Evolutionary conservation across 1,140 invertebrate genomes (phyloP), one percentile per base, ranked within the genome.

Genomic region (Drosophila nigrodunni): DNA sequence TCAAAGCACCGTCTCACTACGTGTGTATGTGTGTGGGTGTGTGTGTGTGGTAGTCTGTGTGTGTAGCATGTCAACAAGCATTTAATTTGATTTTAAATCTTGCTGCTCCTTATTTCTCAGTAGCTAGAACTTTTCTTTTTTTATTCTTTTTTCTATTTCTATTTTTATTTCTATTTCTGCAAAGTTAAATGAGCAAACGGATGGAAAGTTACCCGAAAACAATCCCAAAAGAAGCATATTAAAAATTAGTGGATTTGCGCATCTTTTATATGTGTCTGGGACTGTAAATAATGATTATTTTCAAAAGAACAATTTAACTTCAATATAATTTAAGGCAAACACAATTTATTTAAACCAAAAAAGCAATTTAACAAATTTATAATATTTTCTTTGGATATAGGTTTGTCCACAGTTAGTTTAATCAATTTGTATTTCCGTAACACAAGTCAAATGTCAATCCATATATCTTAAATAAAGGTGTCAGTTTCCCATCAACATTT

Each of bases 41-140:
- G 18, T 41, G 47, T 58, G 7, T 3, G 18, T 44, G 47, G 25
- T 11, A 39, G 30, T 60, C 34, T 61, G 21, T 46, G n/a, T 25
- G 57, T 80, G 77, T 70, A 68, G 77, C 69, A 83, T 83, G 82
- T 83, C 81, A 80, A 83, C 79, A 82, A 68, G 79, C 80, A 88
- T 86, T 86, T 86, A 86, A 86, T 86, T 86, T 86, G 79, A 82
- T 87, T 86, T 82, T 79, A 82, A 88, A 79, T 82, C 83, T 77
- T 13, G 41, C 39, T 1, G 8, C 39, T 57, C 35, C 30, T 13
- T n/a, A 55, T 18, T 55, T 39, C 35, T 52, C 25, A 8, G 10
- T 18, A 13, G 5, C 25, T 30, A 30, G 25, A 30, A 30, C 25
- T 30, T 30, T 2, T 30, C 25, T 30, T 30, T 30, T 30, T 30